phyloP scores from a whole-genome alignment of 2,797 vertebrate species.

The Steatocranus sp. region DNA sequence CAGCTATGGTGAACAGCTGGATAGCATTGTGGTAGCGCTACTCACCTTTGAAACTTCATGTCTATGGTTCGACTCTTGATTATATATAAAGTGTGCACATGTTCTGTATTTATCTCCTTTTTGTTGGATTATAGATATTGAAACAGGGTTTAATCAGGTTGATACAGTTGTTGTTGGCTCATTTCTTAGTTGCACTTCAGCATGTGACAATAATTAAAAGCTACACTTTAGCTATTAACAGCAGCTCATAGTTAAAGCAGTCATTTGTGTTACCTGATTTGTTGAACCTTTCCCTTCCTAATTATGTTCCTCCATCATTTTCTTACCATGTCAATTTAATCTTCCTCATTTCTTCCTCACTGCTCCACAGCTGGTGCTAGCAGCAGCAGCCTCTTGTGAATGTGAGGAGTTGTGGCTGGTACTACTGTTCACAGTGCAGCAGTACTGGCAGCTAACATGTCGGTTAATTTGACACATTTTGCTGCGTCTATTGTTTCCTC shows the following conservation, averaged over 20 bases:
- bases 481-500: background rate
- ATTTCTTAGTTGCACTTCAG: background rate
- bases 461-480: background rate
- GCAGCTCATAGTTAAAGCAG: background rate
- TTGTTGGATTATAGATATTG: background rate
- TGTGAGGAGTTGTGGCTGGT: background rate
- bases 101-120: background rate
- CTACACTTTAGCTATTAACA: background rate
- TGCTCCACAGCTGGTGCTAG: background rate
- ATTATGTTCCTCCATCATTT: background rate
- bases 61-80: background rate
- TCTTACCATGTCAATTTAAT: background rate
- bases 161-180: background rate
- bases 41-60: background rate
- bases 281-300: background rate
- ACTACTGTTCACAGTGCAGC: background rate
- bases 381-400: background rate
- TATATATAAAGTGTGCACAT: background rate
- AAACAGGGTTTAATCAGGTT: background rate
- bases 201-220: background rate
- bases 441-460: background rate
- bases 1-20: background rate
- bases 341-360: background rate
- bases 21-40: background rate
- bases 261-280: background rate